Evolutionary conservation across 2,797 vertebrate species (phyloP).

Genomic region (Pygocentrus nattereri): DNA sequence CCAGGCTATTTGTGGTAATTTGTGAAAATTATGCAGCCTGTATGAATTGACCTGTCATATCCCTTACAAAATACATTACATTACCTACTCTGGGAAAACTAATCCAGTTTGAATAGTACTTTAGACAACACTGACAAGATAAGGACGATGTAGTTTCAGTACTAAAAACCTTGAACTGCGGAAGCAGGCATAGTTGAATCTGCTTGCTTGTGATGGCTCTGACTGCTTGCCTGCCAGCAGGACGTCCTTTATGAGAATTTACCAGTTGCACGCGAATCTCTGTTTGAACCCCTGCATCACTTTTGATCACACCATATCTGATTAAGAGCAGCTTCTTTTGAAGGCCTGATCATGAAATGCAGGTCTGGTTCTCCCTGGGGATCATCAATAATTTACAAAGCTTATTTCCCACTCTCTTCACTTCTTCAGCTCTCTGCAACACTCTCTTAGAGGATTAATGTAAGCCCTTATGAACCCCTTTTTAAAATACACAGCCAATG

Average conservation of each 20-base stretch:
- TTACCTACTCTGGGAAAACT: too few species aligned
- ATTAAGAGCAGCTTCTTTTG: neutral
- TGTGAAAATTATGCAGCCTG: neutral
- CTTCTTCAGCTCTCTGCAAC: neutral
- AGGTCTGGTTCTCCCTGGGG: constrained; percentile 22
- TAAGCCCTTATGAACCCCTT: constrained; percentile 14
- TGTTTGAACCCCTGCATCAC: neutral
- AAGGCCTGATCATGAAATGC: constrained; percentile 34
- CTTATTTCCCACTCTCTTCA: constrained; percentile 17
- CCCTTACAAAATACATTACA: neutral
- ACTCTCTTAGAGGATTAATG: constrained; percentile 25
- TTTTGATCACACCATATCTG: neutral
- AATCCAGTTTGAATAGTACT: neutral
- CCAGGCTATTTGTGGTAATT: neutral
- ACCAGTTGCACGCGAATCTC: neutral
- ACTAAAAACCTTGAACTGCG: neutral
- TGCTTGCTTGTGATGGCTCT: neutral
- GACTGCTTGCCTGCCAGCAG: neutral
- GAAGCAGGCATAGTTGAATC: neutral
- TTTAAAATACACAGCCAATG: neutral
- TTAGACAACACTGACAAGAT: neutral
- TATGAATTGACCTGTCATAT: neutral
- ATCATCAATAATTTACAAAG: constrained; percentile 61
- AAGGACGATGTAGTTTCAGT: neutral
- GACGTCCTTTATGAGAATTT: neutral